A percentile compares a stretch with the other conserved stretches of the same genome.
Conservation (phyloP, 1,140 invertebrate genomes). For the Antheraea mylitta region DNA sequence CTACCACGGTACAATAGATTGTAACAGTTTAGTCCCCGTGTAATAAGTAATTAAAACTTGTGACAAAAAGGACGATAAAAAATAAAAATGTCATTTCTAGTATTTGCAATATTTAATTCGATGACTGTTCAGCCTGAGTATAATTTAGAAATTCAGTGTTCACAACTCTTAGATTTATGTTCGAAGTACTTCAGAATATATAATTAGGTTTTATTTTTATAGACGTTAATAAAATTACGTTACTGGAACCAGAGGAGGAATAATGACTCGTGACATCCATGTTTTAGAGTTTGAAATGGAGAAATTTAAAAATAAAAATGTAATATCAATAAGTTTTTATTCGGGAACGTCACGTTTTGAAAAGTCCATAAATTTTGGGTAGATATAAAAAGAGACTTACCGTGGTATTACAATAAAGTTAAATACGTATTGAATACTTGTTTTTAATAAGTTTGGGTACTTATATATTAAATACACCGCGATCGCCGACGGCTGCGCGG, state of each 20-base stretch:
- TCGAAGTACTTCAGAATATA: conserved; percentile 13
- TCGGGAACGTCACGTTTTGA: conserved; percentile 32
- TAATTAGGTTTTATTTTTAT: conserved; percentile 23
- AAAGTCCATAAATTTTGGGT: background rate
- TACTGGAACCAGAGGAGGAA: conserved; percentile 13
- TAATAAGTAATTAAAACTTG: no score
- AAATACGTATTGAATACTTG: no score
- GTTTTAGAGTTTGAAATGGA: conserved; percentile 13
- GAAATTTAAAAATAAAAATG: conserved; percentile 8
- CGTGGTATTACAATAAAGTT: no score
- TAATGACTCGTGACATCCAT: conserved; percentile 16
- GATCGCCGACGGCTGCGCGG: no score
- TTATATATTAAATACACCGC: no score
- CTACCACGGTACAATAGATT: no score
- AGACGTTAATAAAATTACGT: conserved; percentile 28
- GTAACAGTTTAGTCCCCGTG: no score
- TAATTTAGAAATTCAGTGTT: conserved; percentile 17
- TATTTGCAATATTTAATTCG: background rate
- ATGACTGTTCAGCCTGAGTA: background rate
- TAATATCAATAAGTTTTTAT: conserved; percentile 32
- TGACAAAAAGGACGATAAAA: no score
- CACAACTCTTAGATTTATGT: conserved; percentile 13
- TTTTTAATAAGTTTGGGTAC: no score
- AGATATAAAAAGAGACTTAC: background rate
- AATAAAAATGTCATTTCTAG: background rate